Conservation (phyloP, 2,888 invertebrate genomes). For the Tachina lurida region DNA sequence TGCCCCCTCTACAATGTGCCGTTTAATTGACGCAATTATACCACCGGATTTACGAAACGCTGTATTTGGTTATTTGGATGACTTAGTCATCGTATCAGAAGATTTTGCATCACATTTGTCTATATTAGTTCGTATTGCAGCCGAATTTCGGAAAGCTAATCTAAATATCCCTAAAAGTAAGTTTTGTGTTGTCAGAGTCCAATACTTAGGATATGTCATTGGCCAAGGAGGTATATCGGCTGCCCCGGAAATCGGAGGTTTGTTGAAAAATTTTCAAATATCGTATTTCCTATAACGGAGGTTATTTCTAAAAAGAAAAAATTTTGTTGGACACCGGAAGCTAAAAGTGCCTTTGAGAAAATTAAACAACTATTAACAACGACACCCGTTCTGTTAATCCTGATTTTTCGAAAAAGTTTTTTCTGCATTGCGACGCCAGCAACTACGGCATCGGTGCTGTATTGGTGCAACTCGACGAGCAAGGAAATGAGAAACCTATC, state of each 20-base stretch:
- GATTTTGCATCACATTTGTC: slow-evolving; percentile 27
- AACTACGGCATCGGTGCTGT: not conserved
- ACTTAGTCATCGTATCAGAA: too few species aligned
- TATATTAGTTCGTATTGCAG: slow-evolving; percentile 57
- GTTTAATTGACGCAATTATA: too few species aligned
- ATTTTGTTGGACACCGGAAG: not conserved
- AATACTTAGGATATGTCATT: slow-evolving; percentile 66
- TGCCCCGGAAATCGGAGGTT: slow-evolving; percentile 40
- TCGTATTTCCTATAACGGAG: too few species aligned
- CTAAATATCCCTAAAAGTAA: slow-evolving; percentile 66
- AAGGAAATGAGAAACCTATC: too few species aligned
- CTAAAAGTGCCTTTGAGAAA: not conserved
- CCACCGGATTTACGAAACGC: too few species aligned
- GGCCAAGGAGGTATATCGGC: slow-evolving; percentile 60
- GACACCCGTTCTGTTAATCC: slow-evolving; percentile 1
- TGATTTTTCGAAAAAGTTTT: slow-evolving; percentile 13
- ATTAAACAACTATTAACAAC: slow-evolving; percentile 5
- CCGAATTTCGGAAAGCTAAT: slow-evolving; percentile 56
- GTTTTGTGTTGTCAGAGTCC: slow-evolving; percentile 61
- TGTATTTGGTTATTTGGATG: too few species aligned
- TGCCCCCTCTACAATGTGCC: too few species aligned
- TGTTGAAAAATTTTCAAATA: not conserved
- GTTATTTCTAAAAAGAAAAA: too few species aligned
- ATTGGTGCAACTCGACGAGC: not conserved
- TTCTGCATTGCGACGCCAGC: not conserved